Conservation (phyloP, 1,140 invertebrate species). For the Drosophila sp. region DNA sequence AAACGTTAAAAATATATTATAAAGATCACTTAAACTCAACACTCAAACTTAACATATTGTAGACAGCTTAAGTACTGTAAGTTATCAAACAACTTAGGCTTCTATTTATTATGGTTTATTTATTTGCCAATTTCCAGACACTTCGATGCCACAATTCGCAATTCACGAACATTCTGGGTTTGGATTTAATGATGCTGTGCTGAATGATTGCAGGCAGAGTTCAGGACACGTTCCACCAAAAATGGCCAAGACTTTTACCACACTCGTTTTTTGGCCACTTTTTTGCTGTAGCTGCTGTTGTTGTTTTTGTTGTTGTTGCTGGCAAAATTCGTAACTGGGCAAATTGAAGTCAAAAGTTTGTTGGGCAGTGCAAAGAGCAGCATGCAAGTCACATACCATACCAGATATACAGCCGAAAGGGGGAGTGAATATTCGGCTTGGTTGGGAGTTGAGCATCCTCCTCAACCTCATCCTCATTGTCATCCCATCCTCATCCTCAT, state of each 20-base stretch:
- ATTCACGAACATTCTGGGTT: slow-evolving; percentile 12
- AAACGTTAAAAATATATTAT: too few relatives aligned
- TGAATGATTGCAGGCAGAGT: slow-evolving; percentile 47
- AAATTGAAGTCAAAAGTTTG: slow-evolving; percentile 80
- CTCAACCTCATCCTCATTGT: slow-evolving; percentile 28
- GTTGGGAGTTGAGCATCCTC: too few relatives aligned
- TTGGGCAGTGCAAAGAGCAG: slow-evolving; percentile 47
- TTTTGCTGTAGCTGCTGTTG: slow-evolving; percentile 33
- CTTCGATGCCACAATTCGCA: not conserved
- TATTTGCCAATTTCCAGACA: not conserved
- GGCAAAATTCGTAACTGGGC: slow-evolving; percentile 69
- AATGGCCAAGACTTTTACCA: slow-evolving; percentile 59
- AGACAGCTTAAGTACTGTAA: too few relatives aligned
- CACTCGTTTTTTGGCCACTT: slow-evolving; percentile 7
- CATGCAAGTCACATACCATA: slow-evolving; percentile 80
- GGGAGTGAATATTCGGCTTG: slow-evolving; percentile 9
- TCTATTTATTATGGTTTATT: not conserved
- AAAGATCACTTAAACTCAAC: too few relatives aligned
- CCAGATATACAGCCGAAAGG: slow-evolving; percentile 42
- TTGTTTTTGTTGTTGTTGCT: slow-evolving; percentile 29
- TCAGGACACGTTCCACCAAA: slow-evolving; percentile 53
- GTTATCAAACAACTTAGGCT: not conserved
- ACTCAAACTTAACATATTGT: too few relatives aligned
- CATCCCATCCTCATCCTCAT: slow-evolving; percentile 25
- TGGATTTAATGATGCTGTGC: slow-evolving; percentile 22